Percentiles rank a stretch among this genome's conserved stretches.
Conservation (phyloP, 2,888 invertebrate genomes). For the Oscheius sp. region DNA sequence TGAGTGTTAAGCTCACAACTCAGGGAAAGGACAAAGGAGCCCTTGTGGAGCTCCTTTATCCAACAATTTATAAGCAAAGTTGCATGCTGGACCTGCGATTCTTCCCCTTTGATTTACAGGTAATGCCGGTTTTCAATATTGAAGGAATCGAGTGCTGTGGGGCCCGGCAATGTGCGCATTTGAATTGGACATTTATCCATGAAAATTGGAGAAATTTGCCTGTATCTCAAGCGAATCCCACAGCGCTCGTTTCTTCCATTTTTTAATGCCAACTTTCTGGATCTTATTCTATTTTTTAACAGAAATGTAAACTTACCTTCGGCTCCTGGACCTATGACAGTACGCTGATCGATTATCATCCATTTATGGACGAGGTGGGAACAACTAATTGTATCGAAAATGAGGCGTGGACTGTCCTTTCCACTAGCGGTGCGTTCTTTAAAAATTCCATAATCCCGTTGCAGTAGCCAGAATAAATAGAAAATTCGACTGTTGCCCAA, state of each 20-base stretch:
- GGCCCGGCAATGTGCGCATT: too few species aligned
- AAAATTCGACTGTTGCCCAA: slow-evolving; percentile 49
- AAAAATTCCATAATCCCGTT: slow-evolving; percentile 9
- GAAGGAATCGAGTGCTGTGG: too few species aligned
- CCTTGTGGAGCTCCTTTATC: slow-evolving; percentile 64
- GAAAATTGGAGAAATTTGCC: too few species aligned
- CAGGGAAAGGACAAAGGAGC: slow-evolving; percentile 56
- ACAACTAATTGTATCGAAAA: slow-evolving; percentile 51
- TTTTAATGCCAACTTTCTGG: too few species aligned
- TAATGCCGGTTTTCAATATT: too few species aligned
- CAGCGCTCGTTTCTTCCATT: too few species aligned
- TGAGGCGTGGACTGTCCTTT: slow-evolving; percentile 53
- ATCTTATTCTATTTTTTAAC: neutral
- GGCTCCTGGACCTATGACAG: slow-evolving; percentile 56
- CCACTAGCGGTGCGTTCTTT: slow-evolving; percentile 43
- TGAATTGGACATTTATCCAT: too few species aligned
- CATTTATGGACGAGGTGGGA: slow-evolving; percentile 36
- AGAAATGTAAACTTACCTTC: slow-evolving; percentile 48
- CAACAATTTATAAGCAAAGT: slow-evolving; percentile 66
- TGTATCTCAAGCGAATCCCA: too few species aligned
- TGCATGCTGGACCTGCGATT: slow-evolving; percentile 57
- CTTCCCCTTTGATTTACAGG: slow-evolving; percentile 54
- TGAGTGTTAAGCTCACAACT: slow-evolving; percentile 64
- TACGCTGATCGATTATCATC: slow-evolving; percentile 48
- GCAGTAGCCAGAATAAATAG: slow-evolving; percentile 47